Evolutionary conservation across 2,797 vertebrate genomes (phyloP).

Genomic region (Anisognathus igniventris): DNA sequence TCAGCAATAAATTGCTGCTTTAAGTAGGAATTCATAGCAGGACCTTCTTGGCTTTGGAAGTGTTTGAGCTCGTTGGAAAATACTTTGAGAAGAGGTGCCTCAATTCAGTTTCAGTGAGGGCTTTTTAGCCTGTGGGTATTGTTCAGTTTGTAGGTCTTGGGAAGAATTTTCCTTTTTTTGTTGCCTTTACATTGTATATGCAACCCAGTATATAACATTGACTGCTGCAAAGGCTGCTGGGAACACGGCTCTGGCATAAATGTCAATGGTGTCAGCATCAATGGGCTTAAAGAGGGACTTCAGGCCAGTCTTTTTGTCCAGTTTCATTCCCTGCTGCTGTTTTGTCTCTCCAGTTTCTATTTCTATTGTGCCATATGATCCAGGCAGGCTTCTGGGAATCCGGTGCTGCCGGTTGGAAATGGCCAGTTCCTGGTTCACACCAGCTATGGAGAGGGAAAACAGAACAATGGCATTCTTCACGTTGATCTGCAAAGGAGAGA

Average conservation of each 20-base stretch:
- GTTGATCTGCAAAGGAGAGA: slow-evolving; percentile 78
- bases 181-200: slow-evolving; percentile 87
- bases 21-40: background rate
- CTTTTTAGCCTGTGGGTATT: background rate
- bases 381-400: slow-evolving; percentile 72
- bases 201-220: slow-evolving; percentile 97
- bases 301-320: slow-evolving; percentile 80
- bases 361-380: slow-evolving; percentile 80
- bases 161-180: background rate
- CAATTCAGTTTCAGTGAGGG: background rate
- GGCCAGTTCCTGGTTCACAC: slow-evolving; percentile 88
- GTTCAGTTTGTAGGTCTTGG: background rate
- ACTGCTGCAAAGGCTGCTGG: slow-evolving; percentile 95
- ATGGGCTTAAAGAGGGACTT: slow-evolving; percentile 92
- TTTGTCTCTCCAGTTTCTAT: slow-evolving; percentile 73
- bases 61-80: background rate
- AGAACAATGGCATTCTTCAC: slow-evolving; percentile 95
- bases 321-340: slow-evolving; percentile 37
- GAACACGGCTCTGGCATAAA: slow-evolving; percentile 93
- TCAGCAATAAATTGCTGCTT: background rate
- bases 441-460: slow-evolving; percentile 91
- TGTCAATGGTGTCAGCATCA: slow-evolving; percentile 95
- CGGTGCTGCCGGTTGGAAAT: slow-evolving; percentile 82
- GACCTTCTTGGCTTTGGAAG: background rate
- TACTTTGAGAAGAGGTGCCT: background rate